These are phyloP conservation scores for Gnathonemus echidnorhynchus DNA, from an alignment of 2,113 vertebrate genomes.

Conservation along the genomic window DNA sequence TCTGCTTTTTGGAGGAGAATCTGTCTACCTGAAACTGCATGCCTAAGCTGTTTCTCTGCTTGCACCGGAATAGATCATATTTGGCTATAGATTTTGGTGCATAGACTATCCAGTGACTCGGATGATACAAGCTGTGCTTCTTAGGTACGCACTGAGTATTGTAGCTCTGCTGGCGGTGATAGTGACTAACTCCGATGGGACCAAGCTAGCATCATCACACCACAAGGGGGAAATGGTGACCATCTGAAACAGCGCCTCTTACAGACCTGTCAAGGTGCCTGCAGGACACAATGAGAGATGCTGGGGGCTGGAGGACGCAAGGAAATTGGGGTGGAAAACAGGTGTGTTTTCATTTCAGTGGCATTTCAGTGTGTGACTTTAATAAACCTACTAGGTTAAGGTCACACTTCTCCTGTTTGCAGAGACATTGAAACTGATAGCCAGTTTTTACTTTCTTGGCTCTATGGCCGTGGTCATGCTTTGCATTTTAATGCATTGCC, in stretches of 20 bases:
- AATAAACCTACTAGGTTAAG: not conserved
- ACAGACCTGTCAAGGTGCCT: not conserved
- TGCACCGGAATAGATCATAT: not conserved
- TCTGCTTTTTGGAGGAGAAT: not conserved
- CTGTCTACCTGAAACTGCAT: not conserved
- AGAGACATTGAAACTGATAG: not conserved
- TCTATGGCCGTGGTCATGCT: not conserved
- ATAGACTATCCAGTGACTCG: not conserved
- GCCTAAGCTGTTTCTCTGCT: not conserved
- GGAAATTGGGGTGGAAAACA: not conserved
- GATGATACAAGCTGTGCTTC: not conserved
- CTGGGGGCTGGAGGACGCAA: not conserved
- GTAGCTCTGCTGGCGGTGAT: not conserved
- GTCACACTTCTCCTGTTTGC: not conserved
- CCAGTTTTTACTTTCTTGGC: not conserved
- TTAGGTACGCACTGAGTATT: not conserved
- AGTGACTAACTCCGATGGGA: not conserved
- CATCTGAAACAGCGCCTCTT: not conserved
- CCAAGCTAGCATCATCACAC: not conserved
- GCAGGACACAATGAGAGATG: not conserved
- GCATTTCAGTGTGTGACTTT: not conserved
- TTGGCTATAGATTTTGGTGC: not conserved
- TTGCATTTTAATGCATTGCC: not conserved
- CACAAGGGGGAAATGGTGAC: not conserved
- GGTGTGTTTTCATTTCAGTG: not conserved